phyloP scores from a whole-genome alignment of 2,113 vertebrate species.

The Sorex araneus region DNA sequence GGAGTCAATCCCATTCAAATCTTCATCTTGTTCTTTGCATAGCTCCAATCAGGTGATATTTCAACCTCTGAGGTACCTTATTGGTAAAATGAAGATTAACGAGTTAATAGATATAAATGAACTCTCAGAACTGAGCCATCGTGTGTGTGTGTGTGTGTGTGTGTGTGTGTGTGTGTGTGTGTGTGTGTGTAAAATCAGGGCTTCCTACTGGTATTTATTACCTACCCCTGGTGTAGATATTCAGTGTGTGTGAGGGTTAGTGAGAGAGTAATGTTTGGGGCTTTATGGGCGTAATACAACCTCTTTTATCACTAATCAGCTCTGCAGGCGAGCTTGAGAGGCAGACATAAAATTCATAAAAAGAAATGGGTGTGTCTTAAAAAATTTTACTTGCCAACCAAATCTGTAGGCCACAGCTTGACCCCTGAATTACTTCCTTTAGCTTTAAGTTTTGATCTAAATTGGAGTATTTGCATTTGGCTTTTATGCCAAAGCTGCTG shows the following conservation, averaged over 20 bases:
- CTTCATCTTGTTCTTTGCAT: neutral
- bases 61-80: neutral
- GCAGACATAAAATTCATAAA: neutral
- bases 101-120: neutral
- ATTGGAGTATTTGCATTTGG: neutral
- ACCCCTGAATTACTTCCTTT: neutral
- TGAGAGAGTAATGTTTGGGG: neutral
- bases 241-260: neutral
- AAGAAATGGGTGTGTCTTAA: slow-evolving; percentile 16
- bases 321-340: neutral
- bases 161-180: too few relatives aligned
- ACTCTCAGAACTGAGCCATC: neutral
- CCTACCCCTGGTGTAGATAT: neutral
- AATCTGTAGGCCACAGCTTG: neutral
- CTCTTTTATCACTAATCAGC: neutral
- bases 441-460: neutral
- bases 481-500: neutral
- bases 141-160: neutral
- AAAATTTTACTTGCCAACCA: neutral
- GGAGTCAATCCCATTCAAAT: neutral
- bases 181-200: too few relatives aligned
- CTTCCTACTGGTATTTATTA: neutral
- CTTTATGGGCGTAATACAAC: neutral
- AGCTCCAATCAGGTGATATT: neutral
- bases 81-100: neutral